These are phyloP conservation scores for Malacoraja senta DNA, from an alignment of 2,797 vertebrate species.

Conservation along the genomic window DNA sequence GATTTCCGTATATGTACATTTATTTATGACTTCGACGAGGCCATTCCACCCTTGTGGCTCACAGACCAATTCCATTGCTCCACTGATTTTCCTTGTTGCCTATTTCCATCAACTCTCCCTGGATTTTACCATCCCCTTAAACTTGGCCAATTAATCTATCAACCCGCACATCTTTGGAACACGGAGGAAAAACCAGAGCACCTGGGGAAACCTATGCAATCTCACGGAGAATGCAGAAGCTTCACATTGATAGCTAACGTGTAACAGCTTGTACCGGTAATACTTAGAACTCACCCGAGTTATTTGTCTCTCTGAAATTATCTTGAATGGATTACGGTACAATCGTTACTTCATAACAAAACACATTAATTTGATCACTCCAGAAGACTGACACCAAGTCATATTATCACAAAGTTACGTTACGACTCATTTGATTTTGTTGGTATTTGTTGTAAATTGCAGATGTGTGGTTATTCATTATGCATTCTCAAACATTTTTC, in stretches of 20 bases:
- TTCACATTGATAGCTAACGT: background rate
- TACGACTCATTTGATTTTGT: background rate
- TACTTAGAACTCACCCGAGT: background rate
- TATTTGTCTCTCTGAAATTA: background rate
- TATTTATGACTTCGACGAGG: too few species aligned
- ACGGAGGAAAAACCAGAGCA: background rate
- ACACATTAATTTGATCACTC: background rate
- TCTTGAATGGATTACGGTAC: background rate
- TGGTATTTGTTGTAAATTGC: background rate
- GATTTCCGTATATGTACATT: too few species aligned
- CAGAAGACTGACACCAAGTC: background rate
- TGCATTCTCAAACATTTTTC: background rate
- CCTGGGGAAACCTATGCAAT: too few species aligned
- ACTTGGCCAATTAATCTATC: background rate
- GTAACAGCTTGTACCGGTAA: background rate
- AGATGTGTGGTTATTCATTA: slow-evolving; percentile 21
- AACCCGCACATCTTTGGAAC: background rate
- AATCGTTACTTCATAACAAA: background rate
- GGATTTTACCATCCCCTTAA: too few species aligned
- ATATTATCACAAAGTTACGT: background rate
- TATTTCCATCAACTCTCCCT: too few species aligned
- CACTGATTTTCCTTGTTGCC: too few species aligned
- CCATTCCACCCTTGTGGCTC: background rate
- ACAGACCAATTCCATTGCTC: background rate
- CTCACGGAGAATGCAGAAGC: too few species aligned